A percentile compares a stretch with the other conserved stretches of the same genome.
phyloP scores from a whole-genome alignment of 2,113 vertebrate genomes.

The Lasiurus cinereus region DNA sequence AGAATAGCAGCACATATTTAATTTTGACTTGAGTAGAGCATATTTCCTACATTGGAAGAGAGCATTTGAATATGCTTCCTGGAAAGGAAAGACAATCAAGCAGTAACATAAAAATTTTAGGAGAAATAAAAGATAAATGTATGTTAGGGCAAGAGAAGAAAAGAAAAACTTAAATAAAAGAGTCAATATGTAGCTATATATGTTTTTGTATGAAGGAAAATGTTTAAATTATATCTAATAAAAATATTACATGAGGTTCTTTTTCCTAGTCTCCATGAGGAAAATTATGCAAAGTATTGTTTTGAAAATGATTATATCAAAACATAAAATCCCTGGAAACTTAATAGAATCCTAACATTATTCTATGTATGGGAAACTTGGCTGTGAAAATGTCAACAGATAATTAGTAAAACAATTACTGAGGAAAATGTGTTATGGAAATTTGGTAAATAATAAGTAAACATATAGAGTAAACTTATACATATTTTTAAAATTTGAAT shows the following conservation, averaged over 20 bases:
- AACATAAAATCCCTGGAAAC: conserved; percentile 76
- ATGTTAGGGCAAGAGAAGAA: not conserved
- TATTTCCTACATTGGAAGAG: not conserved
- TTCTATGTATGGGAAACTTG: conserved; percentile 29
- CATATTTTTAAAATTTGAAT: conserved; percentile 47
- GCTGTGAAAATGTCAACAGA: conserved; percentile 51
- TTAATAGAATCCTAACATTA: conserved; percentile 68
- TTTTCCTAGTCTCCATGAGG: conserved; percentile 46
- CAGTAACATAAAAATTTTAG: not conserved
- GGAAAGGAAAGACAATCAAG: conserved; percentile 20
- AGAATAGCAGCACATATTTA: not conserved
- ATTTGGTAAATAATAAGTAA: conserved; percentile 24
- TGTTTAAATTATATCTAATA: conserved; percentile 36
- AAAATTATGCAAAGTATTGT: conserved; percentile 64
- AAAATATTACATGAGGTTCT: conserved; percentile 54
- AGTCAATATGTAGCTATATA: not conserved
- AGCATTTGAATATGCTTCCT: conserved; percentile 21
- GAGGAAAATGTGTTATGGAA: conserved; percentile 32
- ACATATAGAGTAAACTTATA: conserved; percentile 6
- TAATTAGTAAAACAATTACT: conserved; percentile 59
- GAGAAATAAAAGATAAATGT: not conserved
- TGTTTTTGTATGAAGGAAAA: conserved; percentile 37
- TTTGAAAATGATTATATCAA: conserved; percentile 60
- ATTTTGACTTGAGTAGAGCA: not conserved
- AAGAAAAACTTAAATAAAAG: conserved; percentile 40